Percentiles rank a stretch among this genome's conserved stretches.
These are phyloP conservation scores for Dendrolimus houi DNA, from an alignment of 2,888 invertebrate species.

Conservation along the genomic window DNA sequence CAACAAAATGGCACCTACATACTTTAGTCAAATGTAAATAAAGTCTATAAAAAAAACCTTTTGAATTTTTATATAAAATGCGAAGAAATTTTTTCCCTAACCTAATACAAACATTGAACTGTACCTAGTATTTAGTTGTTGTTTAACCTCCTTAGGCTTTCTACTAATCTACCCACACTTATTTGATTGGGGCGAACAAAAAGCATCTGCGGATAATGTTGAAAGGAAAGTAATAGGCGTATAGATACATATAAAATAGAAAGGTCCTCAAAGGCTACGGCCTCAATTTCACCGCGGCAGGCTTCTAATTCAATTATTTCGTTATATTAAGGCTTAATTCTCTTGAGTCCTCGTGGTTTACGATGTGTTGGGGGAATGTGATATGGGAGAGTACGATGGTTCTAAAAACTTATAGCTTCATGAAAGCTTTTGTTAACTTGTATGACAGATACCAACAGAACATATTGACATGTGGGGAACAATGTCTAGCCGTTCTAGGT, in stretches of 20 bases:
- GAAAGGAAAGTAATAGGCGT: slow-evolving; percentile 33
- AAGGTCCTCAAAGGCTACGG: slow-evolving; percentile 24
- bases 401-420: neutral
- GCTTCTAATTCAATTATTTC: slow-evolving; percentile 49
- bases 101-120: no score
- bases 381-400: neutral
- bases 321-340: slow-evolving; percentile 17
- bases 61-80: no score
- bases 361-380: neutral
- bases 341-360: slow-evolving; percentile 10
- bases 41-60: no score
- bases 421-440: neutral
- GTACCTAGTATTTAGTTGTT: no score
- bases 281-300: slow-evolving; percentile 29
- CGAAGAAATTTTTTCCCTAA: no score
- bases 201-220: slow-evolving; percentile 16
- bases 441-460: no score
- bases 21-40: no score
- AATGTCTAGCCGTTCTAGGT: no score
- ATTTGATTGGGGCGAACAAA: slow-evolving; percentile 3
- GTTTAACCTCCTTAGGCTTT: no score
- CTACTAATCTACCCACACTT: neutral
- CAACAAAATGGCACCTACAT: no score
- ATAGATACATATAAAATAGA: slow-evolving; percentile 24
- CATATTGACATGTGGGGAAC: no score